Evolutionary conservation across 2,797 vertebrate genomes (phyloP), one percentile per base, ranked within the genome.

Genomic region (Macrochelys suwanniensis): DNA sequence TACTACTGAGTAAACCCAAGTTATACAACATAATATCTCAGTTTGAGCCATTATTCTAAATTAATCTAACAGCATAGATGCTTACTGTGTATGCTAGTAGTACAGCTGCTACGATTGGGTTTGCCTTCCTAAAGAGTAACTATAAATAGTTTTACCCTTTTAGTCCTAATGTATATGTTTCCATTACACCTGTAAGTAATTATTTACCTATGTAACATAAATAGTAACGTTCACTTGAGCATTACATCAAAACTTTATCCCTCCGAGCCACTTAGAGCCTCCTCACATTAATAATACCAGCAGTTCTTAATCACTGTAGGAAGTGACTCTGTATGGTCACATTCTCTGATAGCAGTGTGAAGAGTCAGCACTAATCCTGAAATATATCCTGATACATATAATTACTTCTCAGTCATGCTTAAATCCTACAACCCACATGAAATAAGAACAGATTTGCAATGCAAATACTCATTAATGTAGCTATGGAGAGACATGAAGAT

Each of bases 11-110:
- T 59, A 82, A 96, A 87, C 89, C 93, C 92, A 93, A 91, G 84
- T 71, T 87, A 77, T 91, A 79, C 59, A 88, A 5, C 54, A 68
- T 83, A 0, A 0, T 92, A 68, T 88, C 84, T 61, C 87, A 80
- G 68, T 9, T 79, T 90, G 82, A 71, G 76, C 90, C 26, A 7
- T 89, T 80, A 84, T 88, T 95, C 78, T 96, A 90, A 93, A 91
- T 80, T 81, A 50, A 74, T 86, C 86, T 84, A 61, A 96, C 87
- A 92, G 15, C 49, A 59, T 82, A 91, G 94, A 91, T 84, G 21
- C 76, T 92, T 94, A n/a, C 88, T 93, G 87, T 96, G 94, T 96
- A 88, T 92, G 85, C 80, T 28, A 26, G 21, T 90, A 74, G n/a
- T 80, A 65, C 47, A 51, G 77, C 12, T 26, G 7, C 74, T 95